Base-by-base conservation (phyloP, 64 coral and sea anemone genomes). In the Porites lutea region DNA sequence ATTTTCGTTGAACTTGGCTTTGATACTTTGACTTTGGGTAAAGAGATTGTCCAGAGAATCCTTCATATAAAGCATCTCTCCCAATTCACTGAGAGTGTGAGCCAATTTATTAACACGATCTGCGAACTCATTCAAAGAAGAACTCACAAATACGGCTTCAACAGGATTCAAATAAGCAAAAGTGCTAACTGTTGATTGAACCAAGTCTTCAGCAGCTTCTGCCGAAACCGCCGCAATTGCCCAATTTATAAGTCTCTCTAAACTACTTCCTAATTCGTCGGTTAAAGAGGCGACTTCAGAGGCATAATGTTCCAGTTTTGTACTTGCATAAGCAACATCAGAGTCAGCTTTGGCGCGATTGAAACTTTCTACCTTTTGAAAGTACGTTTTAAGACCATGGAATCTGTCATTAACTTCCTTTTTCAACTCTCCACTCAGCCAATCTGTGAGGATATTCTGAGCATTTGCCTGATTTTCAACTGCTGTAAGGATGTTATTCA, bases 401-500 rank as follows among this genome's bases (percentile, higher is more conserved):
- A 86, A 86, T 71, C 83, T 49, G 10, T 86, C 49, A n/a, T 86
- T 86, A 48, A 86, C 19, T 48, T 13, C 54, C 46, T 86, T 72
- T 43, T 44, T 52, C 18, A 86, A 23, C 65, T 86, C 83, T 11
- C 14, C 23, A 16, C 50, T 86, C 8, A 86, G 18, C 83, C 83
- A 86, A 53, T 86, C 18, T 11, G 49, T 27, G 37, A 86, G 83
- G 46, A 48, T n/a, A 0, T 19, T 12, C 4, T 71, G 15, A 3
- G 83, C 83, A 3, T 65, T 86, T 19, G 71, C 48, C 54, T 86
- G 83, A 69, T 86, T 86, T 37, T 86, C 43, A 20, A 86, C 65
- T 27, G 54, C 49, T 10, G 47, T 6, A 13, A 86, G 83, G 3
- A 86, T 86, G 71, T 49, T 71, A 21, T 71, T 20, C 83, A 86